Conservation (phyloP, 2,113 vertebrate genomes). For the Pionites leucogaster region DNA sequence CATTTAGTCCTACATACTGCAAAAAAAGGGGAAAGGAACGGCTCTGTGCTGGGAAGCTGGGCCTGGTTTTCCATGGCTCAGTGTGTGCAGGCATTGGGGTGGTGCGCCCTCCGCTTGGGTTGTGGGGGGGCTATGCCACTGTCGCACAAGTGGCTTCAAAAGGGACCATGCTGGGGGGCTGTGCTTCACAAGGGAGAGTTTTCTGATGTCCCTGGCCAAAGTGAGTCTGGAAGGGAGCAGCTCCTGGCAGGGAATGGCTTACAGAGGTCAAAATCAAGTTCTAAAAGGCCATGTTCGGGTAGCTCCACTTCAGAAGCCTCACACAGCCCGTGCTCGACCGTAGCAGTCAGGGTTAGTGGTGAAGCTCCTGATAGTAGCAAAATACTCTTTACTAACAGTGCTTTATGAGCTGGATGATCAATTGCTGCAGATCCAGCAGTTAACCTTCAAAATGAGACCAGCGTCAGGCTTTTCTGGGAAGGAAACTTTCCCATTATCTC, state of each 20-base stretch:
- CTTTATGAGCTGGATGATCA: not conserved
- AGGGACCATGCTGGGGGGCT: rapidly evolving
- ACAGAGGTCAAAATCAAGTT: not conserved
- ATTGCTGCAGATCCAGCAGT: not conserved
- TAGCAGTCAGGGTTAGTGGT: not conserved
- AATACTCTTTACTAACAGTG: rapidly evolving
- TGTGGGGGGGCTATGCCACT: too few species aligned
- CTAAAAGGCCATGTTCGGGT: rapidly evolving
- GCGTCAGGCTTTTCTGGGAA: not conserved
- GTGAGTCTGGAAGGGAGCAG: not conserved
- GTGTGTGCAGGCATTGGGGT: not conserved
- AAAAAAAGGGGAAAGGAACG: not conserved
- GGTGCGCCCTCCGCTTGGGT: rapidly evolving
- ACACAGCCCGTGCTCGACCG: not conserved
- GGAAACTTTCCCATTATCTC: slow-evolving; percentile 29
- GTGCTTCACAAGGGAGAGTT: not conserved
- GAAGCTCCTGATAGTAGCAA: not conserved
- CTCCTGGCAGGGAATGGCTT: not conserved
- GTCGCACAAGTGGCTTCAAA: not conserved
- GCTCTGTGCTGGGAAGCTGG: not conserved
- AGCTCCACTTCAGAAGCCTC: rapidly evolving
- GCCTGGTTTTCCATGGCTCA: rapidly evolving
- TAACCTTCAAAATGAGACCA: not conserved
- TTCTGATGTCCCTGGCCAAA: too few species aligned
- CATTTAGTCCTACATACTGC: not conserved